Evolutionary conservation across 1,140 invertebrate species (phyloP).

Genomic region (Drosophila miranda): DNA sequence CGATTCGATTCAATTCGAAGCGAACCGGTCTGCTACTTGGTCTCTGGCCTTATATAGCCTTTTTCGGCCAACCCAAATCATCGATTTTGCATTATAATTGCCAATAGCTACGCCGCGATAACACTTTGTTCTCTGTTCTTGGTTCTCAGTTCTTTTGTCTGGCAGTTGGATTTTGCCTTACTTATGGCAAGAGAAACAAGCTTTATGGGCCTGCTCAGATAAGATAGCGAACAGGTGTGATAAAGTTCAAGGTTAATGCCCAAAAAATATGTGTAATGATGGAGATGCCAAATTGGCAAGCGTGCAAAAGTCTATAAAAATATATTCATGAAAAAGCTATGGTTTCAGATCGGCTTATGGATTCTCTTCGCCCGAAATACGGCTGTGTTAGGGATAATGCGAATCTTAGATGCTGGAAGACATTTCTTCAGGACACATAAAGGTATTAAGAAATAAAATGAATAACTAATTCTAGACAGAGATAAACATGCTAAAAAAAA

Average conservation of each 20-base stretch:
- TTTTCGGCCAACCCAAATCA: constrained; percentile 29
- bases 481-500: too few relatives aligned
- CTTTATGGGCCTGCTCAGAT: constrained; percentile 47
- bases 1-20: constrained; percentile 21
- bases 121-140: constrained; percentile 31
- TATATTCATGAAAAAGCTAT: neutral
- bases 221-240: constrained; percentile 61
- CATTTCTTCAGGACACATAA: too few relatives aligned
- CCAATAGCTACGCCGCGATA: constrained; percentile 37
- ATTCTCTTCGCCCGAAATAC: too few relatives aligned
- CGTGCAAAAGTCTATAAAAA: constrained; percentile 17
- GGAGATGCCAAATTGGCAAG: constrained; percentile 37
- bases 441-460: too few relatives aligned
- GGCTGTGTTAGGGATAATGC: too few relatives aligned
- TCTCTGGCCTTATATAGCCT: constrained; percentile 32
- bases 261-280: constrained; percentile 39
- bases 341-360: neutral
- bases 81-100: constrained; percentile 60
- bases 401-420: too few relatives aligned
- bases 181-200: constrained; percentile 29
- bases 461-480: too few relatives aligned
- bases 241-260: constrained; percentile 69
- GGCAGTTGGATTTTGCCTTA: neutral
- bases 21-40: constrained; percentile 55
- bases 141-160: constrained; percentile 31